These are phyloP conservation scores for Labeo calbasu DNA, from an alignment of 2,797 vertebrate species.

Conservation along the genomic window DNA sequence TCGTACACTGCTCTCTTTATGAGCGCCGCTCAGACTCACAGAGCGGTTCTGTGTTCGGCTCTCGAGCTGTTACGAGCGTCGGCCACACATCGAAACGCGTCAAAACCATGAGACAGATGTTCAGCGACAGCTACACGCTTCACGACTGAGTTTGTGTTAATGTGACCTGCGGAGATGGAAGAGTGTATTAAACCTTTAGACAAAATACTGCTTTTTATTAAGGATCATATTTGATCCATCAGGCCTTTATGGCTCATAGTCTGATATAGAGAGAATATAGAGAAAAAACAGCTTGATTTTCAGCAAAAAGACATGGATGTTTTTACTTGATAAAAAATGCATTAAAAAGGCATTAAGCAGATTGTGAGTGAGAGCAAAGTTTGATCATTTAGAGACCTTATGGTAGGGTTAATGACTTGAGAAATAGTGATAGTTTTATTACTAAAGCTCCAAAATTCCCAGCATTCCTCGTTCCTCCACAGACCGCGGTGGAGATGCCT, in stretches of 20 bases:
- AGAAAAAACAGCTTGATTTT: too few species aligned
- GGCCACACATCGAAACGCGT: conserved; percentile 69
- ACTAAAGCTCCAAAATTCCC: conserved; percentile 2
- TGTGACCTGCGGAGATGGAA: too few species aligned
- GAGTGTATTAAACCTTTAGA: background rate
- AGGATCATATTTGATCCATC: background rate
- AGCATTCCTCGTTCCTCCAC: conserved; percentile 7
- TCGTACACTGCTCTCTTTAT: conserved; percentile 72
- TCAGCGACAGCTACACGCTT: background rate
- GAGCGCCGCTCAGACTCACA: conserved; percentile 62
- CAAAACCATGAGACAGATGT: conserved; percentile 36
- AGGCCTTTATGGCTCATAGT: background rate
- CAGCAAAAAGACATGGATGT: too few species aligned
- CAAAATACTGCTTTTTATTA: background rate
- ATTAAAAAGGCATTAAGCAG: too few species aligned
- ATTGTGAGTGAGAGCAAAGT: background rate
- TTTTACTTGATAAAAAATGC: background rate
- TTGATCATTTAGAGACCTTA: background rate
- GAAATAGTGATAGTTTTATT: background rate
- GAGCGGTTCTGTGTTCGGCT: conserved; percentile 68
- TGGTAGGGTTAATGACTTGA: background rate
- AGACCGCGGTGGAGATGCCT: conserved; percentile 18
- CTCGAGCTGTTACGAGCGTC: conserved; percentile 56
- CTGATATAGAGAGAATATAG: too few species aligned
- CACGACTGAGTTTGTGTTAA: background rate